Conservation (phyloP, 2,888 invertebrate species). For the Ichneumoninae sp. region DNA sequence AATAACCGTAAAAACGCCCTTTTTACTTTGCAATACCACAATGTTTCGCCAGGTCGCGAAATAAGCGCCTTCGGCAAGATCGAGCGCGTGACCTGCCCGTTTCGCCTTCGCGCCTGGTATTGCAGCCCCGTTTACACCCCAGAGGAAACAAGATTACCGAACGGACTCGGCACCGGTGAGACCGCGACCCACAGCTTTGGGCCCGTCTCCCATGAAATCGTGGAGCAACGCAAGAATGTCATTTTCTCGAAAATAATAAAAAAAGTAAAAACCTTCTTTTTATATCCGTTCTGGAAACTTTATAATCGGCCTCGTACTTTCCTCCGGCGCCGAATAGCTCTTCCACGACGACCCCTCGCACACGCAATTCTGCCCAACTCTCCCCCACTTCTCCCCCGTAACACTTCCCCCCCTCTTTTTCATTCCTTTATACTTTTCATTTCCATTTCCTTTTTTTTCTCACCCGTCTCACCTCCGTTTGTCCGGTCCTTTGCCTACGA, state of each 20-base stretch:
- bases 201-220: not conserved
- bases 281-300: constrained; percentile 66
- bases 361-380: constrained; percentile 1
- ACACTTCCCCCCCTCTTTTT: constrained; percentile 37
- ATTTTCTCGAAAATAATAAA: constrained; percentile 21
- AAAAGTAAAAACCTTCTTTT: constrained; percentile 48
- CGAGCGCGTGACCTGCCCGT: not conserved
- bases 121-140: not conserved
- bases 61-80: not conserved
- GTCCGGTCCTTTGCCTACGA: not conserved
- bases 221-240: constrained; percentile 66
- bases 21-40: constrained; percentile 71
- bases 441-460: constrained; percentile 12
- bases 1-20: no score
- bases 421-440: constrained; percentile 15
- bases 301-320: constrained; percentile 61
- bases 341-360: constrained; percentile 3
- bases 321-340: constrained; percentile 26
- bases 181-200: not conserved
- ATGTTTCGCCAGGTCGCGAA: constrained; percentile 56
- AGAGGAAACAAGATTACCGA: not conserved
- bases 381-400: constrained; percentile 29
- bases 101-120: constrained; percentile 19
- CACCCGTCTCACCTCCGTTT: constrained; percentile 6
- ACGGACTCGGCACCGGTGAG: not conserved